These are phyloP conservation scores for Molothrus aeneus DNA, from an alignment of 2,797 vertebrate genomes.

Conservation along the genomic window DNA sequence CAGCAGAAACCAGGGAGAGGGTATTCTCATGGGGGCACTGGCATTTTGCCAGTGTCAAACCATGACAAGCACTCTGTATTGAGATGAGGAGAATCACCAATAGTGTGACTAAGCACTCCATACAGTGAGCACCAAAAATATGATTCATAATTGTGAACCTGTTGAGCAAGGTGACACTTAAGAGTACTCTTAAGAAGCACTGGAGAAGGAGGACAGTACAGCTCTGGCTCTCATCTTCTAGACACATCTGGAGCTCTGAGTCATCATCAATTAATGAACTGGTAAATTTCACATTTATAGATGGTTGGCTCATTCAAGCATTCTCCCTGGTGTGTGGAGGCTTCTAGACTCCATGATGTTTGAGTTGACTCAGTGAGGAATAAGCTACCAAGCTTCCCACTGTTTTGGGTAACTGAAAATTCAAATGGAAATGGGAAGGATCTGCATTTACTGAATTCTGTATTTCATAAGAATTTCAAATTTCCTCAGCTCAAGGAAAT, in stretches of 20 bases:
- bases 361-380: no score
- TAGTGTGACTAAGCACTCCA: not conserved
- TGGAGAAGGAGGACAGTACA: not conserved
- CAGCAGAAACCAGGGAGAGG: no score
- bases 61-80: not conserved
- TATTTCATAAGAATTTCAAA: no score
- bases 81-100: not conserved
- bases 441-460: no score
- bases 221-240: not conserved
- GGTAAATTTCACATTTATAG: not conserved
- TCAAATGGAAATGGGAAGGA: no score
- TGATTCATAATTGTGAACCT: not conserved
- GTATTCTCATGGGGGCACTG: no score
- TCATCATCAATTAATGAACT: not conserved
- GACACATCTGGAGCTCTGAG: not conserved
- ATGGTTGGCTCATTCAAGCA: not conserved
- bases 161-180: not conserved
- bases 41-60: no score
- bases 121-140: not conserved
- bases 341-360: not conserved
- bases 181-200: not conserved
- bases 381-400: no score
- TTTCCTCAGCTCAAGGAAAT: not conserved
- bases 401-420: no score
- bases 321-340: accelerated